Evolutionary conservation across 2,888 invertebrate genomes (phyloP).

Genomic region (Hipparchia sbordonii): DNA sequence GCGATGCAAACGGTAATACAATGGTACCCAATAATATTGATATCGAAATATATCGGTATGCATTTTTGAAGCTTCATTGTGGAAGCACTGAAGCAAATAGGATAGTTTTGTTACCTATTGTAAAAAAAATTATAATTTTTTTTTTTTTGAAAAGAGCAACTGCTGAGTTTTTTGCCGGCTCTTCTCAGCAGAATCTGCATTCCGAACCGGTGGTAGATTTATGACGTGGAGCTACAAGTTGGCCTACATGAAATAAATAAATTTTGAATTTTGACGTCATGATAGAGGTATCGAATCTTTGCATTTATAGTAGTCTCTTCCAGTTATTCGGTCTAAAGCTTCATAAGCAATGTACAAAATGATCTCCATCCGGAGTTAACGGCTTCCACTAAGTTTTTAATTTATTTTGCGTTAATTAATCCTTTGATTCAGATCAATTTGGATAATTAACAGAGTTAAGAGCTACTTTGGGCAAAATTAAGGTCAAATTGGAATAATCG

Average conservation of each 20-base stretch:
- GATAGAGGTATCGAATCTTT: neutral
- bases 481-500: neutral
- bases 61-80: no score
- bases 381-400: slow-evolving; percentile 20
- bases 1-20: no score
- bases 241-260: no score
- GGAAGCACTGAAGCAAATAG: no score
- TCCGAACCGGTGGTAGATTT: no score
- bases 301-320: neutral
- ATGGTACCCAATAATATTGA: no score
- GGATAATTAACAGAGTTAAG: slow-evolving; percentile 25
- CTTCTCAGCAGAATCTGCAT: no score
- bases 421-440: slow-evolving; percentile 30
- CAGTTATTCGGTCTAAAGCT: neutral
- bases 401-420: slow-evolving; percentile 19
- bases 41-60: neutral
- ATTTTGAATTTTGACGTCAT: neutral
- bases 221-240: no score
- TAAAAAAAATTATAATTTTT: no score
- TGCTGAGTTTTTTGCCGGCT: no score
- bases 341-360: slow-evolving; percentile 16
- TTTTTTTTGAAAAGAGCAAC: no score
- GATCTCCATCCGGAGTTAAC: slow-evolving; percentile 12
- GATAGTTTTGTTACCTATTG: no score
- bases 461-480: slow-evolving; percentile 1